Percentiles rank a stretch among this genome's conserved stretches.
These are phyloP conservation scores for Elegia similella DNA, from an alignment of 2,888 invertebrate species.

Conservation along the genomic window DNA sequence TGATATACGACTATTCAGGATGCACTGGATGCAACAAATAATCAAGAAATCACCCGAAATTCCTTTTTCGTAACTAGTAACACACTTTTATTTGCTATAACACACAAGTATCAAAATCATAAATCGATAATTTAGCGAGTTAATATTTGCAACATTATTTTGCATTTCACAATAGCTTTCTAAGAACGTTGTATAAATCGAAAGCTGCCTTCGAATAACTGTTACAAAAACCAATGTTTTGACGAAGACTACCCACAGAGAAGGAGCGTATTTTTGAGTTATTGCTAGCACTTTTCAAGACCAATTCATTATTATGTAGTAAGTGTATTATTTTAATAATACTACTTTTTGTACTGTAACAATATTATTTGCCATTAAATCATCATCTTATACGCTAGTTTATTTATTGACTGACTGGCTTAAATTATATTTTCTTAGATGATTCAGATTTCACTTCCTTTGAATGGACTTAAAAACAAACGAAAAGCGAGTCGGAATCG, in stretches of 20 bases:
- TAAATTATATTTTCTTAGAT: too few relatives aligned
- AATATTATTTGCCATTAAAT: too few relatives aligned
- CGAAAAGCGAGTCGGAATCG: too few relatives aligned
- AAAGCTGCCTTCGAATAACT: background rate
- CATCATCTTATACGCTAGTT: too few relatives aligned
- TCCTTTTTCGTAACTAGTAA: too few relatives aligned
- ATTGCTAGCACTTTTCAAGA: constrained; percentile 31
- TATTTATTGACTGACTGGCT: too few relatives aligned
- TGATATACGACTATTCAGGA: too few relatives aligned
- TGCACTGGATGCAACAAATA: too few relatives aligned
- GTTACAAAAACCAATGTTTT: constrained; percentile 47
- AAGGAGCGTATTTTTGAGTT: constrained; percentile 32
- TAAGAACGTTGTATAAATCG: constrained; percentile 4
- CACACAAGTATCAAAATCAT: constrained; percentile 17
- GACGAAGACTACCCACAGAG: constrained; percentile 61
- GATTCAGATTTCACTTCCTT: too few relatives aligned
- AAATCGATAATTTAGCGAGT: background rate
- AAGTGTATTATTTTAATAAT: constrained; percentile 22
- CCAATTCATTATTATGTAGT: constrained; percentile 17
- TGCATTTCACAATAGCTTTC: constrained; percentile 15
- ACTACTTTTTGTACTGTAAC: background rate
- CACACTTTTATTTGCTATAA: too few relatives aligned
- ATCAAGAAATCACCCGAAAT: too few relatives aligned
- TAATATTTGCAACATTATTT: constrained; percentile 19
- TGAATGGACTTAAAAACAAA: too few relatives aligned